Base-by-base conservation (phyloP, 2,113 vertebrate species). In the Physeter macrocephalus region DNA sequence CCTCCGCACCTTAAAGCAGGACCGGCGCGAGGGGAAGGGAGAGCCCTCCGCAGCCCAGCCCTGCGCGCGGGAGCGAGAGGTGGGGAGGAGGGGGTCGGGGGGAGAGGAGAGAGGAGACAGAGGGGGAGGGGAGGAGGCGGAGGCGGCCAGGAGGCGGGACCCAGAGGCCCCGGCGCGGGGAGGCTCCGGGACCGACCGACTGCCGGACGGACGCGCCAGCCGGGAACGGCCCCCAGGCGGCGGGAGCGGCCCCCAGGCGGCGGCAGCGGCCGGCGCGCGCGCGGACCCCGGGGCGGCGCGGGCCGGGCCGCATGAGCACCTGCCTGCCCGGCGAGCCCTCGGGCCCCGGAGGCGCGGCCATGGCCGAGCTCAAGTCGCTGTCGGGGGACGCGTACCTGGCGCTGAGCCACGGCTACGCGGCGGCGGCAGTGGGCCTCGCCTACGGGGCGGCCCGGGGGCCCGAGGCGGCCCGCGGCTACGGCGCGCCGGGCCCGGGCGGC, bases 311-410 rank as follows among this genome's bases (percentile, higher is more conserved):
- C 57, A 25, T 5, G 93, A 82, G 54, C 43, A 14, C 41, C 72
- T 23, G 54, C 41, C 41, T 17, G 36, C 69, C 59, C 34, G 98
- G 96, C 98, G 99, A 97, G 83, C 93, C 92, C 43, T 81, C 36
- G 78, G 12, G 80, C 46, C 72, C n/a, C 54, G 52, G 41, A 54
- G 78, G 69, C 29, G 74, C 41, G 75, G 94, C 96, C 21, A 99
- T 99, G 99, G 98, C 98, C 64, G 99, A 99, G 90, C 99, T 99
- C 46, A 99, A 99, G 97, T 99, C 99, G 54, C 99, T 99, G 98
- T 99, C 99, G 94, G 98, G 99, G 97, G 99, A 99, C 96, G 98
- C 99, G 71, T 99, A 99, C 98, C 99, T 99, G 97, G 99, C 99
- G 93, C 98, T 99, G 98, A 99, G 99, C 94, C 99, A 99, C 97